Evolutionary conservation across 2,888 invertebrate species (phyloP), one percentile per base, ranked within the genome.

Genomic region (Drosophila sordidapex): DNA sequence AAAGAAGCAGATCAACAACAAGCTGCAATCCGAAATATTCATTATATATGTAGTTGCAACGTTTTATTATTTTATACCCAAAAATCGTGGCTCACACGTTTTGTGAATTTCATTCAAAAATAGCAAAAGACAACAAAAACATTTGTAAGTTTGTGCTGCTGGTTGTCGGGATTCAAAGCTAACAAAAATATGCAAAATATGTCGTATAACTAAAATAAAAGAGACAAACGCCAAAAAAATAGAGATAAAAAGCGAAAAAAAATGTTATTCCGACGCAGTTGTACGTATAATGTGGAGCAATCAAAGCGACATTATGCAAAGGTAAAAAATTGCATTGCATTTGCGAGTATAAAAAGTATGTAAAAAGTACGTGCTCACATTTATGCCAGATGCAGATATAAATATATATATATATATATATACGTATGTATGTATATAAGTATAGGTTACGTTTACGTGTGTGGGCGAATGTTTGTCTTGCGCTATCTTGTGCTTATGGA

Each of bases 201-300:
- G 52, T 57, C 31, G 48, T 73, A 31, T 49, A 69, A 38, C 33
- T 75, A 27, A 75, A 68, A 60, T 25, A 33, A 40, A 43, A 60
- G 5, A 38, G 13, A 18, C 7, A 51, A 18, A 54, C 38, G 61
- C 4, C 33, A 60, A 49, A 48, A 56, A 29, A 48, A 25, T 5
- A 27, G 21, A 57, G 8, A 48, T 18, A 31, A 21, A 27, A 7
- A 25, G 11, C 4, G 5, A 15, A 21, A 33, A 63, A 77, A 85
- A 80, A 93, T 93, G 93, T 71, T 93, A 74, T 90, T 92, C 70
- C 92, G 93, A 70, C 91, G 92, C 76, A 92, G 92, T 70, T 90
- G 91, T 86, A 76, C 85, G 78, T 93, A 93, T 80, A 89, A 92
- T 84, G 92, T 93, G 87, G 91, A 93, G 85, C 92, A 93, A 86